These are phyloP conservation scores for Chionoecetes opilio DNA, from an alignment of 1,140 invertebrate genomes.

Conservation along the genomic window DNA sequence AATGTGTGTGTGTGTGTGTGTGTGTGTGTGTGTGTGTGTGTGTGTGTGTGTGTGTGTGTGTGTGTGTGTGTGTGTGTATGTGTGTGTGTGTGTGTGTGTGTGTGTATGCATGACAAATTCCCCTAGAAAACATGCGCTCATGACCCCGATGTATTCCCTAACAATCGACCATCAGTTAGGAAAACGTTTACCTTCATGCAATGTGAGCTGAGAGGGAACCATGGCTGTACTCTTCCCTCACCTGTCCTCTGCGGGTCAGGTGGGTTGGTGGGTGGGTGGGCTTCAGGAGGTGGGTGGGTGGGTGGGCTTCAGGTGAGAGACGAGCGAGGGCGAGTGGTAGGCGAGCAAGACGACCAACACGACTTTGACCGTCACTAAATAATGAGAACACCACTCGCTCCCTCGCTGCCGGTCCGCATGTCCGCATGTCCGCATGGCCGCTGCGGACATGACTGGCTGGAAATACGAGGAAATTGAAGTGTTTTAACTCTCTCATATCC, in stretches of 20 bases:
- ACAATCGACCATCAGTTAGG: not conserved
- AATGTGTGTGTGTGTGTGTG: not conserved
- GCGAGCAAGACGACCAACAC: not conserved
- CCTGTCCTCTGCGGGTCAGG: not conserved
- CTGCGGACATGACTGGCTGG: not conserved
- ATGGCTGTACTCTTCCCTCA: not conserved
- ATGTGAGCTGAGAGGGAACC: not conserved
- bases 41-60: not conserved
- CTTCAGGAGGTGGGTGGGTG: too few species aligned
- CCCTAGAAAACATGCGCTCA: not conserved
- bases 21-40: constrained; percentile 13
- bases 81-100: not conserved
- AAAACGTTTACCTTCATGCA: not conserved
- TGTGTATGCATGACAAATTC: not conserved
- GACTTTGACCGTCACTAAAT: not conserved
- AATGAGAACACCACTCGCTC: not conserved
- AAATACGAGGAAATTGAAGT: not conserved
- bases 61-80: not conserved
- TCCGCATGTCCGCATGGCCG: not conserved
- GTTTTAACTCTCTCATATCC: too few species aligned
- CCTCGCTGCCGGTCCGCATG: not conserved
- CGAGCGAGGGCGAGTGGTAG: not conserved
- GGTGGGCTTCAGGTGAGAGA: not conserved
- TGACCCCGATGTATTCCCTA: not conserved
- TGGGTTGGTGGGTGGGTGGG: not conserved